These are phyloP conservation scores for Sprattus sprattus DNA, from an alignment of 2,113 vertebrate species.

Conservation along the genomic window DNA sequence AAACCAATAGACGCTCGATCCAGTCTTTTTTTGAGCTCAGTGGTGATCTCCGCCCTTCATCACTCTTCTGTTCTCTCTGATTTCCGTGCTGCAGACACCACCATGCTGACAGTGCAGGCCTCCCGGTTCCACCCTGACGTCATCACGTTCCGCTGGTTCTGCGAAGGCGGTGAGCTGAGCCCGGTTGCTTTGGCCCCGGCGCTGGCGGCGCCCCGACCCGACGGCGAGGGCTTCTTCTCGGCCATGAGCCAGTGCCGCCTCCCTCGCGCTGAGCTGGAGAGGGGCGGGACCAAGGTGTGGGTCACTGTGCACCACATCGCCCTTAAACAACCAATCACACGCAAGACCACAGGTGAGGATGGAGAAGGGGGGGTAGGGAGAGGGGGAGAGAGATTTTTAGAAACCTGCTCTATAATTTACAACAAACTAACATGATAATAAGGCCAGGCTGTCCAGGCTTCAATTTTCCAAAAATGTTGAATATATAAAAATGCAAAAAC, in stretches of 20 bases:
- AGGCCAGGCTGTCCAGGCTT: too few relatives aligned
- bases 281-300: constrained; percentile 71
- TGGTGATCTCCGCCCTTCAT: too few relatives aligned
- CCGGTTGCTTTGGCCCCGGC: constrained; percentile 66
- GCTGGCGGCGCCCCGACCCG: constrained; percentile 65
- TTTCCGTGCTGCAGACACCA: constrained; percentile 56
- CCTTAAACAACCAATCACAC: constrained; percentile 68
- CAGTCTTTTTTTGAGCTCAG: too few relatives aligned
- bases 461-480: too few relatives aligned
- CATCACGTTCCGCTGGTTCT: constrained; percentile 79
- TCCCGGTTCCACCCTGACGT: constrained; percentile 72
- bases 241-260: constrained; percentile 74
- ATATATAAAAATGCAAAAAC: too few relatives aligned
- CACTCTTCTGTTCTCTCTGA: background rate
- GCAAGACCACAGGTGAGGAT: constrained; percentile 69
- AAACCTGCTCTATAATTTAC: too few relatives aligned
- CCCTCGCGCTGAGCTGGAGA: constrained; percentile 65
- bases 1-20: too few relatives aligned
- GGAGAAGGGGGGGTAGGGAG: background rate
- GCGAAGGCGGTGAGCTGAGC: constrained; percentile 73
- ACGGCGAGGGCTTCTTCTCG: constrained; percentile 70
- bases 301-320: constrained; percentile 73
- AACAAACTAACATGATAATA: too few relatives aligned
- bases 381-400: too few relatives aligned
- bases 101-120: constrained; percentile 65